phyloP scores from a whole-genome alignment of 2,888 invertebrate species.

The Latrodectus elegans region DNA sequence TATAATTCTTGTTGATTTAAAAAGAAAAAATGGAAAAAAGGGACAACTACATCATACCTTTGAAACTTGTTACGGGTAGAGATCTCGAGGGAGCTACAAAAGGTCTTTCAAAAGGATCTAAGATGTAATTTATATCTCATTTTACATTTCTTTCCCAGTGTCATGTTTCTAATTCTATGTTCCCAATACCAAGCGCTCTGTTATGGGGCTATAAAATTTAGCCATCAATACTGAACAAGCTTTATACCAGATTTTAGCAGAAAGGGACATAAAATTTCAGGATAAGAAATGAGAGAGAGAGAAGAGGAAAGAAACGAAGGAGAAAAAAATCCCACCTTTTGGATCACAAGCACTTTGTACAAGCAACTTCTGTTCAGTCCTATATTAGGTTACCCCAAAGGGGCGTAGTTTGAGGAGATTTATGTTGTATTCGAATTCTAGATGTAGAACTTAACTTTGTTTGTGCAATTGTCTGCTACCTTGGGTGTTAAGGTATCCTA shows the following conservation, averaged over 20 bases:
- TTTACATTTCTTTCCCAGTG: conserved; percentile 39
- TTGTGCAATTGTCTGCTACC: conserved; percentile 29
- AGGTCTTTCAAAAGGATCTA: conserved; percentile 38
- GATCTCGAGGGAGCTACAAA: conserved; percentile 35
- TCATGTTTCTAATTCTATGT: conserved; percentile 50
- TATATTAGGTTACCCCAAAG: conserved; percentile 57
- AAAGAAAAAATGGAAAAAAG: not conserved
- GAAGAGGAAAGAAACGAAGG: not conserved
- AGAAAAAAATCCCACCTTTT: conserved; percentile 6
- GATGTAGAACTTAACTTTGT: conserved; percentile 56
- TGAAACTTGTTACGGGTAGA: conserved; percentile 24
- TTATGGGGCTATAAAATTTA: conserved; percentile 47
- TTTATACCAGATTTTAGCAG: conserved; percentile 43
- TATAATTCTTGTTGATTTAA: conserved; percentile 26
- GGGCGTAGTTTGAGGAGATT: conserved; percentile 42
- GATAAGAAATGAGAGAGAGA: conserved; percentile 43
- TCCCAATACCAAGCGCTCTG: conserved; percentile 36
- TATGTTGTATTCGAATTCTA: conserved; percentile 53
- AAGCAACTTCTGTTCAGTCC: conserved; percentile 34
- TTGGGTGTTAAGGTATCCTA: conserved; percentile 10
- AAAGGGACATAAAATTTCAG: conserved; percentile 53
- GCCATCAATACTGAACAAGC: conserved; percentile 57
- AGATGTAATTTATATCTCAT: conserved; percentile 51
- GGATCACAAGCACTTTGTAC: conserved; percentile 25
- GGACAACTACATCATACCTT: conserved; percentile 19